Evolutionary conservation across 2,113 vertebrate species (phyloP).

Genomic region (Arothron firmamentum): DNA sequence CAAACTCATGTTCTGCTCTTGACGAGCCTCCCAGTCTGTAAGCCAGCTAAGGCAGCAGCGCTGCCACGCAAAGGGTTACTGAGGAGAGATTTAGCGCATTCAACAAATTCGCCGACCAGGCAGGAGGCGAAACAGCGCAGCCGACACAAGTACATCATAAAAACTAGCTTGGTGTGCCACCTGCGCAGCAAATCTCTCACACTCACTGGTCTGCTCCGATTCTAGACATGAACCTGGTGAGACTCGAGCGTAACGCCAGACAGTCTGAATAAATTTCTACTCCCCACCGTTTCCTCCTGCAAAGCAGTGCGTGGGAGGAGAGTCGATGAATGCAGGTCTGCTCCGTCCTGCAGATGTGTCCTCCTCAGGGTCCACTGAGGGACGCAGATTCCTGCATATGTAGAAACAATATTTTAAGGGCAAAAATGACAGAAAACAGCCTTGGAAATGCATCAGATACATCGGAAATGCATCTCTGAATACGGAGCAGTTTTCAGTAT

Average conservation of each 20-base stretch:
- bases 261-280: slow-evolving; percentile 32
- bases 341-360: slow-evolving; percentile 36
- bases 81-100: slow-evolving; percentile 10
- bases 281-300: slow-evolving; percentile 14
- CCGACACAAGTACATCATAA: slow-evolving; percentile 17
- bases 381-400: not conserved
- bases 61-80: slow-evolving; percentile 1
- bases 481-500: no score
- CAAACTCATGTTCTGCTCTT: not conserved
- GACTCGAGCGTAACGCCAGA: slow-evolving; percentile 28
- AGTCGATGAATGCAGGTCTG: slow-evolving; percentile 26
- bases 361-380: slow-evolving; percentile 12
- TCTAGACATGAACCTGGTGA: slow-evolving; percentile 29
- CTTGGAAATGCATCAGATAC: no score
- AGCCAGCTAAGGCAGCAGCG: slow-evolving; percentile 5
- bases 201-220: slow-evolving; percentile 29
- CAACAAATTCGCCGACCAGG: slow-evolving; percentile 19
- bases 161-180: slow-evolving; percentile 18
- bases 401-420: no score
- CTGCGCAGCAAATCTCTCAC: slow-evolving; percentile 29
- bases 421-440: no score
- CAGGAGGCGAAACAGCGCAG: slow-evolving; percentile 22
- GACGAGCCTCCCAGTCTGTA: not conserved
- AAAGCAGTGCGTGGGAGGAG: slow-evolving; percentile 24
- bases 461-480: no score